Percentiles rank a stretch among this genome's conserved stretches.
Evolutionary conservation across 2,888 invertebrate species (phyloP).

Genomic region (Neocrepidodera transversa): DNA sequence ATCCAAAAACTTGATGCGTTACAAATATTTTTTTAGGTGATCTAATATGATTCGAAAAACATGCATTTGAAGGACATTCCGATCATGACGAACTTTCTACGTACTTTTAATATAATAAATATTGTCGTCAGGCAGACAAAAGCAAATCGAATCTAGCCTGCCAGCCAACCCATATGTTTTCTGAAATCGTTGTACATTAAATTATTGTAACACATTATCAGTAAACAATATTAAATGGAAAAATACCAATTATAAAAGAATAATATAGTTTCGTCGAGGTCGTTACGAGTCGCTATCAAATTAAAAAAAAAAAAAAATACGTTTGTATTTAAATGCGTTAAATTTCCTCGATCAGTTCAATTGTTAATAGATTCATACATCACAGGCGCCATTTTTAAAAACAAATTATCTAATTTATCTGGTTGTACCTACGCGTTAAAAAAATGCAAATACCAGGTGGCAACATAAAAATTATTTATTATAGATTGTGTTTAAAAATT

Average conservation of each 20-base stretch:
- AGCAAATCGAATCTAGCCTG: slow-evolving; percentile 15
- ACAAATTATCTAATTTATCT: too few relatives aligned
- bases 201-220: slow-evolving; percentile 40
- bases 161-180: slow-evolving; percentile 35
- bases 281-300: slow-evolving; percentile 17
- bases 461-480: too few relatives aligned
- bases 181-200: slow-evolving; percentile 35
- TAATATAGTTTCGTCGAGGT: slow-evolving; percentile 36
- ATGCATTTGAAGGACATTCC: slow-evolving; percentile 28
- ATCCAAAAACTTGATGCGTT: slow-evolving; percentile 7
- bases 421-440: too few relatives aligned
- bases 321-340: slow-evolving; percentile 22
- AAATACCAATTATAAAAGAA: slow-evolving; percentile 41
- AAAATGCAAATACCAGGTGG: too few relatives aligned
- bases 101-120: slow-evolving; percentile 8
- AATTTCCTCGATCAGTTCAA: slow-evolving; percentile 2
- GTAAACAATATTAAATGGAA: slow-evolving; percentile 41
- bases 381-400: not conserved
- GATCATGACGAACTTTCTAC: slow-evolving; percentile 21
- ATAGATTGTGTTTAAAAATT: too few relatives aligned
- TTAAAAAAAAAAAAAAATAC: too few relatives aligned
- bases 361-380: not conserved
- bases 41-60: slow-evolving; percentile 35
- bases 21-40: slow-evolving; percentile 26
- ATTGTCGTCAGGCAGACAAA: slow-evolving; percentile 9